Percentiles rank a stretch among this genome's conserved stretches.
These are phyloP conservation scores for Sternotherus odoratus DNA, from an alignment of 2,797 vertebrate species.

Conservation along the genomic window DNA sequence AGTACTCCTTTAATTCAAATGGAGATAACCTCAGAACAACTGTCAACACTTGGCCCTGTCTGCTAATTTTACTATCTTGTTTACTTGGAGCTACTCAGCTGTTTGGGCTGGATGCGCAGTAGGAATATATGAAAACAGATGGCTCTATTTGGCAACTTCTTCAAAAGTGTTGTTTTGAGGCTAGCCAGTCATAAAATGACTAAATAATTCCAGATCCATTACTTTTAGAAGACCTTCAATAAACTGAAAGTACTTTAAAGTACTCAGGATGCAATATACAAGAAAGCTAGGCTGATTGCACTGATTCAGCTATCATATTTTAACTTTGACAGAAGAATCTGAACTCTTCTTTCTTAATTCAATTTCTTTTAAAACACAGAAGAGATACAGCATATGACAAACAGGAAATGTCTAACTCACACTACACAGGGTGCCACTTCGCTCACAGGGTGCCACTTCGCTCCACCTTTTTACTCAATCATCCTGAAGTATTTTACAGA, in stretches of 20 bases:
- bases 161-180: conserved; percentile 34
- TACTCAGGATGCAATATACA: not conserved
- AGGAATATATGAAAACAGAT: conserved; percentile 32
- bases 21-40: not conserved
- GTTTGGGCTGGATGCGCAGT: conserved; percentile 24
- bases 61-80: not conserved
- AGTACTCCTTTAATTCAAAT: not conserved
- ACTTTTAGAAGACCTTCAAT: not conserved
- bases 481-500: not conserved
- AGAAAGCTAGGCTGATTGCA: not conserved
- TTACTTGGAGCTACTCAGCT: not conserved
- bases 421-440: accelerated
- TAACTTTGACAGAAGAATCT: not conserved
- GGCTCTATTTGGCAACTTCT: conserved; percentile 34
- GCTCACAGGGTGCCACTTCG: accelerated
- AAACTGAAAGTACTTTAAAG: not conserved
- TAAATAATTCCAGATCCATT: conserved; percentile 9
- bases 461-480: not conserved
- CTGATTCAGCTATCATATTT: not conserved
- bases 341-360: not conserved
- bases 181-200: conserved; percentile 21
- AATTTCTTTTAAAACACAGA: not conserved
- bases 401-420: not conserved
- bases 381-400: accelerated
- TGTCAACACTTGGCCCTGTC: not conserved